Conservation (phyloP, 2,113 vertebrate genomes). For the Otis tarda region DNA sequence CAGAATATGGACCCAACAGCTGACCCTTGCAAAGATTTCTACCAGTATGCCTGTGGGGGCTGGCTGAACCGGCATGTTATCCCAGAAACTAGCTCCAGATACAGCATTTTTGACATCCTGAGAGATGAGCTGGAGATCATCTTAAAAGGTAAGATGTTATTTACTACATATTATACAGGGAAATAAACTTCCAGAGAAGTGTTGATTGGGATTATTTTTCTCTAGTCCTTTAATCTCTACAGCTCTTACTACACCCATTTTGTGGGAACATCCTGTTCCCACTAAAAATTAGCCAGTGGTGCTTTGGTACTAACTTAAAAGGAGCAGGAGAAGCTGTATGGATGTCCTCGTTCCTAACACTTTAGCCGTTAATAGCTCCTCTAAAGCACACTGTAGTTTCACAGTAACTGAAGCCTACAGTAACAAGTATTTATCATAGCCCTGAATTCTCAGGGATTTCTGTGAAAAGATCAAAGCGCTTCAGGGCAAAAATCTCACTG, state of each 20-base stretch:
- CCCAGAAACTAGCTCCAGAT: conserved; percentile 91
- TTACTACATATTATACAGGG: background rate
- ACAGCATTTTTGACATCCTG: conserved; percentile 94
- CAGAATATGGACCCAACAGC: conserved; percentile 89
- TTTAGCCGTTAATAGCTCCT: background rate
- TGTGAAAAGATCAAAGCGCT: background rate
- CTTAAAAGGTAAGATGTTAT: conserved; percentile 84
- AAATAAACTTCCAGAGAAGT: background rate
- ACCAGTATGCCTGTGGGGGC: conserved; percentile 93
- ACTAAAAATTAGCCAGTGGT: background rate
- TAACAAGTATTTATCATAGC: background rate
- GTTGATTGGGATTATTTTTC: background rate
- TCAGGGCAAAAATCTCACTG: background rate
- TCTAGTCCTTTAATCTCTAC: conserved; percentile 3
- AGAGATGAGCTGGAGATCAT: conserved; percentile 92
- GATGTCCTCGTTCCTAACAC: background rate
- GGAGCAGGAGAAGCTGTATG: background rate
- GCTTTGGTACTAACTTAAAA: background rate
- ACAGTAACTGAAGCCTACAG: background rate
- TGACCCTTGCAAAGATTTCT: conserved; percentile 92
- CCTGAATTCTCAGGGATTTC: background rate
- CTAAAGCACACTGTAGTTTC: background rate
- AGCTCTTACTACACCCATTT: background rate
- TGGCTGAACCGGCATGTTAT: conserved; percentile 92
- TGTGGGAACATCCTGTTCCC: background rate